These are phyloP conservation scores for Lagria hirta DNA, from an alignment of 2,888 invertebrate species.

Conservation along the genomic window DNA sequence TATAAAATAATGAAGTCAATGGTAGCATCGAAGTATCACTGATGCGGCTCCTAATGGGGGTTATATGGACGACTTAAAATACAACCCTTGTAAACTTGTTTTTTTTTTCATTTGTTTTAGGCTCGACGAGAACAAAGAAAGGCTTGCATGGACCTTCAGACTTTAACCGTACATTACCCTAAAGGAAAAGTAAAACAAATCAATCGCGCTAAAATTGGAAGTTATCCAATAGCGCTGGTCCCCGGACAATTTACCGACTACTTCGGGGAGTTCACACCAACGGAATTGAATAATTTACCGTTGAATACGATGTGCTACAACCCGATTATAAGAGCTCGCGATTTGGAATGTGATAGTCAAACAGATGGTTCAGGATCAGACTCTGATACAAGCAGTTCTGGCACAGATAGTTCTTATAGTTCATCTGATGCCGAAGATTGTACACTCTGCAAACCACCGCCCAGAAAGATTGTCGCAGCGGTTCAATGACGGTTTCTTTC, in stretches of 20 bases:
- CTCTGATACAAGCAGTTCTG: constrained; percentile 56
- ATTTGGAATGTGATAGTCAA: constrained; percentile 57
- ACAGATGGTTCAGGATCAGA: constrained; percentile 57
- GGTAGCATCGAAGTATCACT: no score
- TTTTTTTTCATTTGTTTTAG: constrained; percentile 30
- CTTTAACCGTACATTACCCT: constrained; percentile 81
- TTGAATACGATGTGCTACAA: constrained; percentile 84
- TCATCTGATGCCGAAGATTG: constrained; percentile 34
- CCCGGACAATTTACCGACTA: constrained; percentile 95
- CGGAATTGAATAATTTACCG: constrained; percentile 89
- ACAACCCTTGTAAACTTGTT: constrained; percentile 11
- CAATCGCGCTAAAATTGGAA: constrained; percentile 59
- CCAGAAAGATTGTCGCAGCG: constrained; percentile 11
- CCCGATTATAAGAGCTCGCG: constrained; percentile 58
- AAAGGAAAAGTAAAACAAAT: constrained; percentile 54
- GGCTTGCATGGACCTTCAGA: constrained; percentile 91
- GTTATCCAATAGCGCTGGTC: constrained; percentile 90
- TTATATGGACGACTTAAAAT: no score
- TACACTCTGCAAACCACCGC: constrained; percentile 27
- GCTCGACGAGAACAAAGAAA: constrained; percentile 73
- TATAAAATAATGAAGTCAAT: no score
- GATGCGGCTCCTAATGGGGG: no score
- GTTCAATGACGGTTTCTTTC: neutral
- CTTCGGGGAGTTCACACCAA: constrained; percentile 76
- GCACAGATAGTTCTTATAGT: constrained; percentile 47